Evolutionary conservation across 2,888 invertebrate genomes (phyloP).

Genomic region (Drepana falcataria): DNA sequence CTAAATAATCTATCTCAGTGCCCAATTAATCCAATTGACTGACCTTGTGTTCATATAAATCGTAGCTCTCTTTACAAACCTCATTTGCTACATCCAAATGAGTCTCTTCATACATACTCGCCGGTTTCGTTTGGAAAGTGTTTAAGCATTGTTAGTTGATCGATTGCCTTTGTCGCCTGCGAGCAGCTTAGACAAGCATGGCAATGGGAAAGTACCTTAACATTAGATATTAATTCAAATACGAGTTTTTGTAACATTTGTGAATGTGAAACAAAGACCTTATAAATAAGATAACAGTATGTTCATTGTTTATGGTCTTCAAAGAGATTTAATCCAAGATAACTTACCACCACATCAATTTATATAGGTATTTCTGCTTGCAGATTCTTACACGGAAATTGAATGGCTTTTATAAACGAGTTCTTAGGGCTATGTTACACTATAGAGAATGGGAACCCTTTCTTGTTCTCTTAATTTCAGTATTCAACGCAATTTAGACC

Average conservation of each 20-base stretch:
- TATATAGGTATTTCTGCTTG: not conserved
- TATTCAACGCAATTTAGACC: no score
- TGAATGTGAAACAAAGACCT: slow-evolving; percentile 41
- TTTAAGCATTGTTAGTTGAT: slow-evolving; percentile 13
- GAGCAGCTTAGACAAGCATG: slow-evolving; percentile 15
- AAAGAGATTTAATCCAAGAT: slow-evolving; percentile 30
- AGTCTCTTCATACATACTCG: no score
- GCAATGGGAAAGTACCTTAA: slow-evolving; percentile 28
- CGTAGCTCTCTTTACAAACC: no score
- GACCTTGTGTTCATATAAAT: no score
- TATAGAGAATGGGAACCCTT: no score
- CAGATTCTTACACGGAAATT: slow-evolving; percentile 5
- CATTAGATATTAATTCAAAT: slow-evolving; percentile 12
- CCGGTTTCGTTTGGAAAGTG: no score
- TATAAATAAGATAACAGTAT: slow-evolving; percentile 25
- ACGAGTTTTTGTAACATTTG: slow-evolving; percentile 33
- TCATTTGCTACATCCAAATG: no score
- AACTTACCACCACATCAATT: slow-evolving; percentile 15
- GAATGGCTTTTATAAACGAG: slow-evolving; percentile 22
- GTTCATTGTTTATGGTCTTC: slow-evolving; percentile 29
- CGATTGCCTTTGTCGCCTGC: slow-evolving; percentile 34
- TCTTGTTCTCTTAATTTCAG: no score
- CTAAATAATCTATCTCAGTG: no score
- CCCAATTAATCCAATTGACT: no score
- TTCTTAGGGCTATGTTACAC: not conserved